A percentile compares a stretch with the other conserved stretches of the same genome.
phyloP scores from a whole-genome alignment of 2,888 invertebrate genomes.

The Neoascia interrupta region DNA sequence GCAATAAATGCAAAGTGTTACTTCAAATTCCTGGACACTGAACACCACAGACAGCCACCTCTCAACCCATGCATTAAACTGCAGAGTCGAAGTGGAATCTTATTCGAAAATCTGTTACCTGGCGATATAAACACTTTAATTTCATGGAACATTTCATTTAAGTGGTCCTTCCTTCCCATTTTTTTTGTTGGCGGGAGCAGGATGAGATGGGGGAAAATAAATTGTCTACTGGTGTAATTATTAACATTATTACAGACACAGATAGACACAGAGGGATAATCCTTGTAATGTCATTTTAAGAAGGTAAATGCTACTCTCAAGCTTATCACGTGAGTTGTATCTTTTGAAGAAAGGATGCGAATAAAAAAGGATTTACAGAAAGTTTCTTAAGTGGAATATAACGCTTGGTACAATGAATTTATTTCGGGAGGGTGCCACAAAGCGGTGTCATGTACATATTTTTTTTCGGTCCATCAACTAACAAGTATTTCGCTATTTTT shows the following conservation, averaged over 20 bases:
- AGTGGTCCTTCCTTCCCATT: conserved; percentile 55
- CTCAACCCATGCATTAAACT: background rate
- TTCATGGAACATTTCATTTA: conserved; percentile 75
- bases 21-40: conserved; percentile 54
- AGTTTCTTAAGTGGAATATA: background rate
- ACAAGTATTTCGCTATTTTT: no score
- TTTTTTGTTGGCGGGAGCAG: conserved; percentile 3
- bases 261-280: conserved; percentile 30
- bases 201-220: conserved; percentile 23
- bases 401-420: no score
- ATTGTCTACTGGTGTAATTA: conserved; percentile 55
- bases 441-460: no score
- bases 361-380: background rate
- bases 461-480: no score
- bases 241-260: conserved; percentile 43
- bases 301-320: conserved; percentile 10
- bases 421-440: no score
- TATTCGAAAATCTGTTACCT: conserved; percentile 64
- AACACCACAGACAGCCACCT: conserved; percentile 34
- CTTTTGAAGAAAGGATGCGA: background rate
- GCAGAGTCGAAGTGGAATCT: conserved; percentile 5
- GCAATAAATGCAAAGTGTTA: conserved; percentile 63
- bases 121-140: conserved; percentile 73
- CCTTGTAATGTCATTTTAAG: conserved; percentile 42
- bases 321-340: conserved; percentile 12